Evolutionary conservation across 2,888 invertebrate genomes (phyloP).

Genomic region (Rhopalosiphum nymphaeae): DNA sequence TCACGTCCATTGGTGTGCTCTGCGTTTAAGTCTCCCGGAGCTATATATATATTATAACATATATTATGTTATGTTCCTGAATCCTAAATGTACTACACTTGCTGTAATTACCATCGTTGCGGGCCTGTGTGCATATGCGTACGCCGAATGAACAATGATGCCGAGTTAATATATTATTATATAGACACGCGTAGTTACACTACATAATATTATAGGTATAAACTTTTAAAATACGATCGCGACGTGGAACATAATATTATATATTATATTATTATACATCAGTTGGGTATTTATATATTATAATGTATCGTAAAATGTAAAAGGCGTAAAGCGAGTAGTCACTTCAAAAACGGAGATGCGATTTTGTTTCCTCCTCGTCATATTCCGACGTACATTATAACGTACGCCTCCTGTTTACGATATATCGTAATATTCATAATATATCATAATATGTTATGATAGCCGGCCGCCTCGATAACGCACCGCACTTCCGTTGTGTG

Average conservation of each 20-base stretch:
- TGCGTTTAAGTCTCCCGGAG: background rate
- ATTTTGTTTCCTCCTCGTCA: background rate
- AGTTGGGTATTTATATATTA: background rate
- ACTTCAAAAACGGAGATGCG: background rate
- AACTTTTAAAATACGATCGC: background rate
- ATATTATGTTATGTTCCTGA: background rate
- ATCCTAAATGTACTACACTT: background rate
- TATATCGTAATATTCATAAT: background rate
- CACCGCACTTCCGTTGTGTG: background rate
- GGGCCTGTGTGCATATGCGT: background rate
- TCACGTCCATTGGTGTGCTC: background rate
- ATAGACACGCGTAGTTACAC: background rate
- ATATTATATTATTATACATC: background rate
- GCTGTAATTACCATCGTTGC: background rate
- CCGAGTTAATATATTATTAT: background rate
- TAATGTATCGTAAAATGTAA: background rate
- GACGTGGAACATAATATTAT: background rate
- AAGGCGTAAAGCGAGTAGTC: slow-evolving; percentile 3
- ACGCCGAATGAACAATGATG: background rate
- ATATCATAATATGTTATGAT: background rate
- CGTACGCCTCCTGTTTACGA: background rate
- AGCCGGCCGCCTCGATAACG: background rate
- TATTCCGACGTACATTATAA: background rate
- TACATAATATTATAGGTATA: background rate
- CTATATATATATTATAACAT: background rate